A percentile compares a stretch with the other conserved stretches of the same genome.
phyloP scores from a whole-genome alignment of 2,113 vertebrate genomes.

The Trochalopteron elliotii region DNA sequence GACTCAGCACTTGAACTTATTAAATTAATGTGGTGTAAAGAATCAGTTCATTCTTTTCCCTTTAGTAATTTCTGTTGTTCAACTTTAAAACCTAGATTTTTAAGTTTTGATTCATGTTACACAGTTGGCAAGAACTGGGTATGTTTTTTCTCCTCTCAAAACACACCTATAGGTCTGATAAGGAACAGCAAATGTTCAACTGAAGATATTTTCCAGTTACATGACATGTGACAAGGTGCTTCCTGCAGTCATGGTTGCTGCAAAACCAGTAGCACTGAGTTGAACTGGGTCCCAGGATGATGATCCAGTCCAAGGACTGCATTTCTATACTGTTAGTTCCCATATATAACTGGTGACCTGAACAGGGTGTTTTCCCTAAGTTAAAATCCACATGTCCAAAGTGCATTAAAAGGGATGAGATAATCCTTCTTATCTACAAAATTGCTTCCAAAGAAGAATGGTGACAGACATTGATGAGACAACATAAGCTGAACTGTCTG shows the following conservation, averaged over 20 bases:
- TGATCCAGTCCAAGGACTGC: background rate
- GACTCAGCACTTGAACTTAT: background rate
- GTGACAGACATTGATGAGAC: background rate
- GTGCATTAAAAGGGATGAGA: background rate
- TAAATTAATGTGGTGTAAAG: background rate
- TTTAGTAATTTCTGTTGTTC: background rate
- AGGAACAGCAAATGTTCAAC: background rate
- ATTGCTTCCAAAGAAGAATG: background rate
- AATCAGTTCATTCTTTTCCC: background rate
- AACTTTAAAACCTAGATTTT: background rate
- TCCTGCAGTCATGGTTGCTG: background rate
- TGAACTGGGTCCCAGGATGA: background rate
- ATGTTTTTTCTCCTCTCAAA: background rate
- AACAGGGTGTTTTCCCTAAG: background rate
- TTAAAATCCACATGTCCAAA: background rate
- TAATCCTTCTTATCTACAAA: background rate
- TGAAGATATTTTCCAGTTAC: background rate
- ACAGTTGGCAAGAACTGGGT: background rate
- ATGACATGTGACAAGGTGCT: background rate
- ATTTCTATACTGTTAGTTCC: background rate
- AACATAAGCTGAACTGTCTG: background rate
- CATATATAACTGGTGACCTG: background rate
- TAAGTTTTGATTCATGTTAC: background rate
- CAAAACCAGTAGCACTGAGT: background rate
- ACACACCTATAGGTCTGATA: background rate